Base-by-base conservation (phyloP, 2,113 vertebrate genomes). In the Pimephales promelas region DNA sequence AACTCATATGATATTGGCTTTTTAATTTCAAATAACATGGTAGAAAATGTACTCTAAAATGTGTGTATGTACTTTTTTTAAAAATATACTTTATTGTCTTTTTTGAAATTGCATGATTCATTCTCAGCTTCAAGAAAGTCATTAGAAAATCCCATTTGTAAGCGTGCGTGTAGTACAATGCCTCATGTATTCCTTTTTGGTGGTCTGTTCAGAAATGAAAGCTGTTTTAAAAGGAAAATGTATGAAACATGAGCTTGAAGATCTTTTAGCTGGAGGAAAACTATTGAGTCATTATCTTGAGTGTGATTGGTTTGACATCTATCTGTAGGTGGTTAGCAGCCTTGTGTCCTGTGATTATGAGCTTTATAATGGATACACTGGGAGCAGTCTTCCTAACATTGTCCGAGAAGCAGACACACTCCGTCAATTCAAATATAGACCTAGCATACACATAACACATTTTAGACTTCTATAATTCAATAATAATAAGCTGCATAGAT, bases 261-360 rank as follows among this genome's bases (percentile, higher is more conserved):
- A 45, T 62, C 10, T 6, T 47, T 62, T 47, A 45, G 56, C 57
- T 79, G 40, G 14, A 62, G 36, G 56, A 13, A 43, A 45, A 11
- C 14, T 24, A 26, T 47, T 45, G 36, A 61, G 76, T 31, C 57
- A 79, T 79, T 79, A 61, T 62, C 10, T 62, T 59, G 54, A 62
- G 76, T 26, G 56, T 45, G 57, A 62, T 47, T 43, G 24, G n/a
- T 31, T 36, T 47, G 36, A 62, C 57, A 79, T 62, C 56, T 78
- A 36, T 78, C 75, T 57, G 75, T 77, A 61, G 34, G 75, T 79
- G 57, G 57, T 78, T 78, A 43, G 36, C 76, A 78, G 34, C 22
- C 18, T 56, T 62, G 56, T 79, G 57, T 61, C 22, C 11, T 79
- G 76, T 79, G 76, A 79, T 79, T 79, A 62, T 61, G 22, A 62